Base-by-base conservation (phyloP, 2,888 invertebrate genomes). In the Mycalesis mineus region DNA sequence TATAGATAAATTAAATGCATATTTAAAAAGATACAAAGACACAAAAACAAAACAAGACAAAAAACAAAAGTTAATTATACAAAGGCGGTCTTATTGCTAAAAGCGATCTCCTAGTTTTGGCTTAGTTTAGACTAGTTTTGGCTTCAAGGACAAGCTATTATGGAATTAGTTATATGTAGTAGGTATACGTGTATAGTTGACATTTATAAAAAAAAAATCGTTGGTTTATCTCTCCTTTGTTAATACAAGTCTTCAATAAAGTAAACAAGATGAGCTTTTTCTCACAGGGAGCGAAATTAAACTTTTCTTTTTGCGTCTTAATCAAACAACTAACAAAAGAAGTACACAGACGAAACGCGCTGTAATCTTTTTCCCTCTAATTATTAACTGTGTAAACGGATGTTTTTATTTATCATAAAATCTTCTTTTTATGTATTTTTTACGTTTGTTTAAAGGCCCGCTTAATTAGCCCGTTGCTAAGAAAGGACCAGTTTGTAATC, bases 401-500 rank as follows among this genome's bases (percentile, higher is more conserved):
- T 72, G 77, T 76, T 73, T 73, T 75, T 69, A 75, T 78, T 70
- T 61, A 73, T 75, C 75, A 68, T 78, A 69, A 73, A 74, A 74
- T 68, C 72, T 22, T 22, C 15, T 74, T 71, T 72, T 74, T 71
- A 70, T 70, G 65, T 63, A 22, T 57, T 67, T 74, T 72, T 73
- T 72, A 66, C 69, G 72, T 83, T 75, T 80, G 72, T 72, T 77
- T 67, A 71, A 22, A 73, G 70, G 65, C 71, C 75, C 69, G 80
- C 71, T 78, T 83, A 82, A 84, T 84, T 84, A 82, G 74, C 67
- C 66, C 60, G 66, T 60, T 70, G 68, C 71, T 74, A 72, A 68
- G 72, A 70, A 71, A 44, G 51, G 60, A 48, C 40, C 61, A 45
- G 73, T 72, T 68, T 68, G 67, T 69, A 65, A 68, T 64, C 60